These are phyloP conservation scores for Acanthis flammea DNA, from an alignment of 2,797 vertebrate species.

Conservation along the genomic window DNA sequence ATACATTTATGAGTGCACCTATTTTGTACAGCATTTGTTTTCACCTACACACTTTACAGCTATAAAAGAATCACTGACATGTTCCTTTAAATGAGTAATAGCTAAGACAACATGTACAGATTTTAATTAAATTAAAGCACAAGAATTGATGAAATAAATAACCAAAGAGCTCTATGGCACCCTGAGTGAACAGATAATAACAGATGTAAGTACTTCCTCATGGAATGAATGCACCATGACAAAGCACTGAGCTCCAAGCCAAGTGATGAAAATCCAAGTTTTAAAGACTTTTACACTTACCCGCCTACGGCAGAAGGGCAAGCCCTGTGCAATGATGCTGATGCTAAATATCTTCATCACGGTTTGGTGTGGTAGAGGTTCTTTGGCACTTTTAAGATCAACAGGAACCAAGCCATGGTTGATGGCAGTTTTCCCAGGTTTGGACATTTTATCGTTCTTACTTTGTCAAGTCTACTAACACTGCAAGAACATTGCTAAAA, in stretches of 20 bases:
- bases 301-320: conserved; percentile 96
- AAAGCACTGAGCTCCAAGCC: conserved; percentile 16
- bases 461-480: conserved; percentile 62
- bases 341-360: conserved; percentile 98
- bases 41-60: not conserved
- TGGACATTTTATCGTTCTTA: conserved; percentile 83
- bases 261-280: conserved; percentile 28
- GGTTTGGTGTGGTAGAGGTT: conserved; percentile 88
- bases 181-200: not conserved
- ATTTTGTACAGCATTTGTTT: not conserved
- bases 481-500: conserved; percentile 65
- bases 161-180: not conserved
- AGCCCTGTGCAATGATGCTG: conserved; percentile 95
- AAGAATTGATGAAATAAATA: not conserved
- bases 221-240: not conserved
- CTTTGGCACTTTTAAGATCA: conserved; percentile 82
- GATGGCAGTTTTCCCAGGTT: conserved; percentile 81
- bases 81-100: not conserved
- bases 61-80: not conserved
- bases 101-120: not conserved
- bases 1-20: not conserved
- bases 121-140: conserved; percentile 4
- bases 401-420: conserved; percentile 83
- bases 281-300: conserved; percentile 81
- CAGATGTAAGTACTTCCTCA: not conserved